phyloP scores from a whole-genome alignment of 2,113 vertebrate genomes.

The Trogon surrucura region DNA sequence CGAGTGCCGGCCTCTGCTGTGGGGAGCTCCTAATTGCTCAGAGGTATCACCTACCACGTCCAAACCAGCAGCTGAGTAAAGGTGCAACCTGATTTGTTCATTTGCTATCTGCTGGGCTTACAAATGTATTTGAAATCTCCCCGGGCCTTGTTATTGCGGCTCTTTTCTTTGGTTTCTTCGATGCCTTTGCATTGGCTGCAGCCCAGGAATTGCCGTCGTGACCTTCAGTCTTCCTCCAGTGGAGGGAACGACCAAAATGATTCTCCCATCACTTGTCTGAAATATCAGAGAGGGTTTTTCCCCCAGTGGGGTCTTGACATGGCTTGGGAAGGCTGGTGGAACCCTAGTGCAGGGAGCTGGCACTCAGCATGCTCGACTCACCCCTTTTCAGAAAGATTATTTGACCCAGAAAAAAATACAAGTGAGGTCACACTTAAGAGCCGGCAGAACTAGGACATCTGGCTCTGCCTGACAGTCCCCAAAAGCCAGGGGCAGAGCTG shows the following conservation, averaged over 20 bases:
- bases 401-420: neutral
- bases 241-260: neutral
- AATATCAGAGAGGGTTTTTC: neutral
- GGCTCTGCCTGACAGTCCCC: neutral
- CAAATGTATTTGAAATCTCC: neutral
- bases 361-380: neutral
- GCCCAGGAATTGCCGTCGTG: neutral
- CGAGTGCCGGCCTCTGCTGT: neutral
- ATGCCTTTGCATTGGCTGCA: neutral
- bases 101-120: constrained; percentile 1
- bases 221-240: neutral
- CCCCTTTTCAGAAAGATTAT: neutral
- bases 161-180: neutral
- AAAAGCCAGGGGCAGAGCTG: neutral
- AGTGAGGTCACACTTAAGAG: neutral
- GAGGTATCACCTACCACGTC: neutral
- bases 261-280: neutral
- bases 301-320: fast-evolving
- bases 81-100: neutral
- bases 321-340: neutral
- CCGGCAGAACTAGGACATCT: neutral
- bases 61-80: neutral
- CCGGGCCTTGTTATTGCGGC: neutral
- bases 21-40: neutral
- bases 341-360: neutral